Evolutionary conservation across 2,888 invertebrate genomes (phyloP).

Genomic region (Agrochola macilenta): DNA sequence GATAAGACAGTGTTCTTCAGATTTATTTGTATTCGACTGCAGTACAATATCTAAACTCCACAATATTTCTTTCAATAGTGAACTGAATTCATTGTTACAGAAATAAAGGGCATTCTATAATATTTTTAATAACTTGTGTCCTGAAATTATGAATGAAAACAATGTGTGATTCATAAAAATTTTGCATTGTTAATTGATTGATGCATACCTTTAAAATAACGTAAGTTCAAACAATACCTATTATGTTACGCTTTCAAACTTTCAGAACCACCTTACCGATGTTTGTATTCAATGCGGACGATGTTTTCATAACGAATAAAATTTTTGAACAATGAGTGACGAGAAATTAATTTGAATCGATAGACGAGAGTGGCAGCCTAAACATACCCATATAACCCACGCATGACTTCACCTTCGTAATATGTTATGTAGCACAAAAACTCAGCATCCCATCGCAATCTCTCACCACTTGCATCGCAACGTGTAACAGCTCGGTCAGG

Average conservation of each 20-base stretch:
- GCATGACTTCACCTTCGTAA: conserved; percentile 33
- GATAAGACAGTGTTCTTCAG: conserved; percentile 53
- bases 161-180: conserved; percentile 34
- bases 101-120: conserved; percentile 4
- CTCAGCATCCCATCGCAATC: conserved; percentile 59
- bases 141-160: conserved; percentile 41
- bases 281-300: conserved; percentile 14
- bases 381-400: conserved; percentile 8
- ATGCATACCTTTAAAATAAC: conserved; percentile 24
- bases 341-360: conserved; percentile 6
- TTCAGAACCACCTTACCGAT: conserved; percentile 6
- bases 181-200: conserved; percentile 39
- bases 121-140: conserved; percentile 12
- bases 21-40: conserved; percentile 41
- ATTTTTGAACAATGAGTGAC: conserved; percentile 39
- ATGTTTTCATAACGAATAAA: conserved; percentile 39
- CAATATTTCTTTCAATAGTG: neutral
- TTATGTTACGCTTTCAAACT: conserved; percentile 39
- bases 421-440: conserved; percentile 58
- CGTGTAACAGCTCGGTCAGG: conserved; percentile 68
- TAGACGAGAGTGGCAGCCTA: neutral
- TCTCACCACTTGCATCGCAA: conserved; percentile 65
- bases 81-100: conserved; percentile 28
- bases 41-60: conserved; percentile 18
- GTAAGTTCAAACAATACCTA: conserved; percentile 36